phyloP scores from a whole-genome alignment of 2,113 vertebrate genomes.

The Melanocharis versteri region DNA sequence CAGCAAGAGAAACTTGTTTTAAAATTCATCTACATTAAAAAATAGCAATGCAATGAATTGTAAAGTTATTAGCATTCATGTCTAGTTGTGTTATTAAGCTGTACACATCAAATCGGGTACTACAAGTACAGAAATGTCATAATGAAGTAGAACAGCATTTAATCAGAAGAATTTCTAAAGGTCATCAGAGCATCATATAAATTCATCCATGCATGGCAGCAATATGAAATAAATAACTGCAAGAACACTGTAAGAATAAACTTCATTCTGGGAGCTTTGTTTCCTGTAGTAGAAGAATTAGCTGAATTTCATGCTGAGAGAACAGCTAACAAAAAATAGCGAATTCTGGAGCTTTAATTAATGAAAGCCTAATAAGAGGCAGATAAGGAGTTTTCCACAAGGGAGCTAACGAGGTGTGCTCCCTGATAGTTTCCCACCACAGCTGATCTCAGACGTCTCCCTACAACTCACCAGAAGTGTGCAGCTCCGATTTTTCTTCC shows the following conservation, averaged over 20 bases:
- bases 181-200: conserved; percentile 72
- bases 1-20: conserved; percentile 79
- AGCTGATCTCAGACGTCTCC: neutral
- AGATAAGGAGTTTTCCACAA: conserved; percentile 29
- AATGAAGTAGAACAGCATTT: conserved; percentile 71
- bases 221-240: conserved; percentile 63
- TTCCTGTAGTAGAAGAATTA: conserved; percentile 31
- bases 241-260: conserved; percentile 38
- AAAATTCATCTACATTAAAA: conserved; percentile 80
- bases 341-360: conserved; percentile 47
- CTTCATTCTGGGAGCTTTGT: conserved; percentile 41
- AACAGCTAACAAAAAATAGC: neutral
- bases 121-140: conserved; percentile 74
- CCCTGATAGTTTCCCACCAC: neutral
- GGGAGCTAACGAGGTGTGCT: conserved; percentile 20
- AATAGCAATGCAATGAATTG: conserved; percentile 75
- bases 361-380: conserved; percentile 51
- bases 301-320: conserved; percentile 10
- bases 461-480: neutral
- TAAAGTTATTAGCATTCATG: conserved; percentile 79
- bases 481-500: neutral
- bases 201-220: conserved; percentile 61
- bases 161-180: conserved; percentile 76
- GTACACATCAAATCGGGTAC: conserved; percentile 75
- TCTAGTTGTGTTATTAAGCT: conserved; percentile 76